These are phyloP conservation scores for Myrmophylax atrothorax DNA, from an alignment of 2,113 vertebrate genomes.

Conservation along the genomic window DNA sequence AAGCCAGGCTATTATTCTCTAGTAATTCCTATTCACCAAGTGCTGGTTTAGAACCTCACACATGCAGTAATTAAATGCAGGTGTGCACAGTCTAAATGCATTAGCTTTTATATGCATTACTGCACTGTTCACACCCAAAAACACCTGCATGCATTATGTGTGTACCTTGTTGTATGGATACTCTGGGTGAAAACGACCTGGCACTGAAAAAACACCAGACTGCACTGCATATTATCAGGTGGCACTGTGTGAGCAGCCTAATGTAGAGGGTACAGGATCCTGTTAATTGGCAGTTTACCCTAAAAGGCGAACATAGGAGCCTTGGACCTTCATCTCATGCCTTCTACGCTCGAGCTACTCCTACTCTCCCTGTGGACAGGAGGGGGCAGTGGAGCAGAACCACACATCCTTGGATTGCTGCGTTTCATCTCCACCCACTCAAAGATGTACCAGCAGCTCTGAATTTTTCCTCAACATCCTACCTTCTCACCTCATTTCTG, in stretches of 20 bases:
- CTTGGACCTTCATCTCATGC: neutral
- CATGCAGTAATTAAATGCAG: neutral
- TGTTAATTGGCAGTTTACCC: neutral
- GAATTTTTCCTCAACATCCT: neutral
- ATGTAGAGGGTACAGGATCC: neutral
- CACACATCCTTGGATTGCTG: neutral
- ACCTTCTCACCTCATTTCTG: neutral
- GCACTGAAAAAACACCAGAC: neutral
- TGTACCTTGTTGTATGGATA: neutral
- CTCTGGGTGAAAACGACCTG: neutral
- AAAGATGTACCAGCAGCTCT: neutral
- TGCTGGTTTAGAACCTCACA: neutral
- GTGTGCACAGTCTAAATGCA: neutral
- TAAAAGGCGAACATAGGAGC: neutral
- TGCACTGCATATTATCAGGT: neutral
- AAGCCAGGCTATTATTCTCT: neutral
- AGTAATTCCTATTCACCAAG: neutral
- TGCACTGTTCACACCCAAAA: neutral
- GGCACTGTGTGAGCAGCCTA: neutral
- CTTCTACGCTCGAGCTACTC: neutral
- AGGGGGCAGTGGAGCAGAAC: constrained; percentile 53
- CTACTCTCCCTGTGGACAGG: constrained; percentile 13
- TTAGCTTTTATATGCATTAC: neutral
- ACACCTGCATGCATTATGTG: neutral
- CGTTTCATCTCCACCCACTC: constrained; percentile 29